Evolutionary conservation across 1,140 invertebrate species (phyloP).

Genomic region (Marisa cornuarietis): DNA sequence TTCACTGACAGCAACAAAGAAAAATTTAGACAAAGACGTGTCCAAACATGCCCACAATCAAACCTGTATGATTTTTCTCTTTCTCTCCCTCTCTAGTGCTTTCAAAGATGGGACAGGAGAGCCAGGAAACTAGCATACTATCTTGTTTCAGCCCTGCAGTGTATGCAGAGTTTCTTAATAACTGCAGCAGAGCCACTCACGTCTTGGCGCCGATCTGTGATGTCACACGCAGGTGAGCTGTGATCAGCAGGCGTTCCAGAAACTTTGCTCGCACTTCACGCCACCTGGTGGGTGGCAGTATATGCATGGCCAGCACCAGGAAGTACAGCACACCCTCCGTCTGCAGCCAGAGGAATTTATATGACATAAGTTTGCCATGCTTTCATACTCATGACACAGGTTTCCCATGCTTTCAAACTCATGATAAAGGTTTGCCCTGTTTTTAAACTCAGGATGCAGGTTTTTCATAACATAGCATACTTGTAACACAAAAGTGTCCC

Average conservation of each 20-base stretch:
- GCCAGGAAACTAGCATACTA: background rate
- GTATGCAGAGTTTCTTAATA: background rate
- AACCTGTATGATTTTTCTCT: too few species aligned
- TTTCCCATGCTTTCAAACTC: background rate
- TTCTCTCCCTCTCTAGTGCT: too few species aligned
- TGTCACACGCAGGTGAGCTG: conserved; percentile 78
- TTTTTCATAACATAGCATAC: too few species aligned
- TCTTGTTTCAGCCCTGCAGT: background rate
- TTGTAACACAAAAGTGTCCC: background rate
- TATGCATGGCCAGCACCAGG: conserved; percentile 79
- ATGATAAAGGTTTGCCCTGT: too few species aligned
- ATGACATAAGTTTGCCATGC: too few species aligned
- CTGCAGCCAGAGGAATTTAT: conserved; percentile 32
- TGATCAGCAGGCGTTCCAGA: conserved; percentile 80
- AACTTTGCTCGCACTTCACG: conserved; percentile 73
- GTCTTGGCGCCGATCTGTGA: conserved; percentile 52
- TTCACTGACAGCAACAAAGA: too few species aligned
- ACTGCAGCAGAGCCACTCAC: conserved; percentile 29
- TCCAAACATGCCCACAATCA: too few species aligned
- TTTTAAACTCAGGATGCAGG: too few species aligned
- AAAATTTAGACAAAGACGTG: too few species aligned
- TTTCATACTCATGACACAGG: background rate
- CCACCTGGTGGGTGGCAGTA: conserved; percentile 81
- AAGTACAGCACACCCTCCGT: conserved; percentile 91
- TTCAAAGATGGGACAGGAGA: background rate